phyloP scores from a whole-genome alignment of 35 echinoderm and acorn worm species.

The Strongylocentrotus purpuratus region DNA sequence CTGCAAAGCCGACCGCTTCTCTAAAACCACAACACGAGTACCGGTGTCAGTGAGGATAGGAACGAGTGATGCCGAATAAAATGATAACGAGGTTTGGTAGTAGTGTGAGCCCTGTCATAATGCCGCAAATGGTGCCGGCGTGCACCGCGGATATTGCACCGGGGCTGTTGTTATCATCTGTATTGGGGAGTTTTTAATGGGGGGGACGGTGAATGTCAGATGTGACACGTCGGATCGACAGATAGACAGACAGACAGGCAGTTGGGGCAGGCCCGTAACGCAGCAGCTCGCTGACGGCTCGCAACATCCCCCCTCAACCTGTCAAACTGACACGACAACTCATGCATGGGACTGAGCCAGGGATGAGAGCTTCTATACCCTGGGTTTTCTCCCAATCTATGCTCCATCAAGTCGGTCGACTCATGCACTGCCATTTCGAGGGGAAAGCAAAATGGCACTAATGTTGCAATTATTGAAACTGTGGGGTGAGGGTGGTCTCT shows the following conservation, averaged over 20 bases:
- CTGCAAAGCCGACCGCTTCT: background rate
- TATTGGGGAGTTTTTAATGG: conserved; percentile 22
- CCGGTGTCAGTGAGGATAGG: conserved; percentile 33
- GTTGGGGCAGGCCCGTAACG: background rate
- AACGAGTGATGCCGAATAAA: background rate
- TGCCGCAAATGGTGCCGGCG: conserved; percentile 31
- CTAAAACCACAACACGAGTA: conserved; percentile 16
- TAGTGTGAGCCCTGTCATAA: conserved; percentile 20
- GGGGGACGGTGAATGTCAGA: conserved; percentile 23
- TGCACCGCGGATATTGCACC: background rate
- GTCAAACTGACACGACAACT: conserved; percentile 20
- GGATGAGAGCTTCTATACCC: background rate
- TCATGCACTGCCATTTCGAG: background rate
- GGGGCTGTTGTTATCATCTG: conserved; percentile 32
- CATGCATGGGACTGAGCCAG: background rate
- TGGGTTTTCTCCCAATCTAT: background rate
- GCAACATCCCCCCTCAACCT: background rate
- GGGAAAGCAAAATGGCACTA: background rate
- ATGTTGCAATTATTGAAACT: background rate
- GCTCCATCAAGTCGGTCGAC: background rate
- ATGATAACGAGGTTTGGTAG: conserved; percentile 33
- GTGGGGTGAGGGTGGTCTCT: background rate
- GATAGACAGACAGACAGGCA: background rate
- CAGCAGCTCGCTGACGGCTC: conserved; percentile 20
- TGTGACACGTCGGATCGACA: conserved; percentile 19